These are phyloP conservation scores for Troilus luridus DNA, from an alignment of 2,888 invertebrate species.

Conservation along the genomic window DNA sequence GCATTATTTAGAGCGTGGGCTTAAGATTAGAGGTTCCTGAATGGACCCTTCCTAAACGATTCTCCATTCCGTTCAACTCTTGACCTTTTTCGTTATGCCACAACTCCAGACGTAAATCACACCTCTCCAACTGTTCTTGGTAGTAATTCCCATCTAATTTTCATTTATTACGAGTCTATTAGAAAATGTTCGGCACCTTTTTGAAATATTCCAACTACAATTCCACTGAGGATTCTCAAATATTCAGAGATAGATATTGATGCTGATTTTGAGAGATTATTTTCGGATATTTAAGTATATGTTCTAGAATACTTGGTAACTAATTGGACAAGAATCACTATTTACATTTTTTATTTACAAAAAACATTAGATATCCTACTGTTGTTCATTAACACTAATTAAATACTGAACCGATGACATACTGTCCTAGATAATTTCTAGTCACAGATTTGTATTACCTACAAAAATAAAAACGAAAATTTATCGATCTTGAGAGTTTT, in stretches of 20 bases:
- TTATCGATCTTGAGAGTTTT: no score
- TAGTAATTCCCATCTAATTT: background rate
- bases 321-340: background rate
- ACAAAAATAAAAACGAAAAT: no score
- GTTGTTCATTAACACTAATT: background rate
- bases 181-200: no score
- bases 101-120: slow-evolving; percentile 6
- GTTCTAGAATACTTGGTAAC: background rate
- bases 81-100: slow-evolving; percentile 38
- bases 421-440: no score
- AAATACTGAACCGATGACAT: background rate
- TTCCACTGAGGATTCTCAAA: background rate
- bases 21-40: background rate
- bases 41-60: background rate
- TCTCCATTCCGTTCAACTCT: slow-evolving; percentile 42
- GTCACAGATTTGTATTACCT: no score
- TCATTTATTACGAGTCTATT: background rate
- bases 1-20: background rate
- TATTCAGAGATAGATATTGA: background rate
- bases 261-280: background rate
- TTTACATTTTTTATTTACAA: background rate
- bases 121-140: background rate
- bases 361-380: background rate
- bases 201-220: no score
- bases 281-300: background rate